These are phyloP conservation scores for Hedychridium roseum DNA, from an alignment of 2,888 invertebrate genomes.

Conservation along the genomic window DNA sequence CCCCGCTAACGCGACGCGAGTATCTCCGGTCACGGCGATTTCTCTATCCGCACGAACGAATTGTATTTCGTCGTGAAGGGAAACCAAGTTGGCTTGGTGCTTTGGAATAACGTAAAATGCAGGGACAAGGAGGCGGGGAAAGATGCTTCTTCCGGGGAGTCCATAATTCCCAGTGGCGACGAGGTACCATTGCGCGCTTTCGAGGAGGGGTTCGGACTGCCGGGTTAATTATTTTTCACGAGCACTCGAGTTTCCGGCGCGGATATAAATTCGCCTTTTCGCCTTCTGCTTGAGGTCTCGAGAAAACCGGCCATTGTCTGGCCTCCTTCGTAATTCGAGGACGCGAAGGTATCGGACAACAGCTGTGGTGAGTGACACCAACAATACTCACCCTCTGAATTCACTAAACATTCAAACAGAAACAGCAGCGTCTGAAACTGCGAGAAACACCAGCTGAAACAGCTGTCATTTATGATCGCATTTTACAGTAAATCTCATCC, in stretches of 20 bases:
- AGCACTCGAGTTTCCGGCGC: background rate
- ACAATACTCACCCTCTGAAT: no score
- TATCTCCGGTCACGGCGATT: slow-evolving; percentile 2
- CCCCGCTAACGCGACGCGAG: slow-evolving; percentile 9
- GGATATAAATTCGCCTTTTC: background rate
- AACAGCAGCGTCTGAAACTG: no score
- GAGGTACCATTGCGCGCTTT: no score
- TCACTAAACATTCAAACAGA: no score
- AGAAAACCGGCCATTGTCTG: no score
- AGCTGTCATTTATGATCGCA: no score
- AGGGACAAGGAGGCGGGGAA: background rate
- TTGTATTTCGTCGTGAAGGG: background rate
- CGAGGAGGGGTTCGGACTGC: background rate
- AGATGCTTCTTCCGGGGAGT: background rate
- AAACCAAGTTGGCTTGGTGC: background rate
- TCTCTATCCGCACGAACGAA: background rate
- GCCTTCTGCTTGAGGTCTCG: background rate
- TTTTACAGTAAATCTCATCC: no score
- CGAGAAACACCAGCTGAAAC: no score
- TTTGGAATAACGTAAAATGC: background rate
- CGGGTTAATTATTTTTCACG: background rate
- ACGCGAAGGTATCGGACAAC: background rate
- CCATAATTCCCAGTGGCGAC: background rate
- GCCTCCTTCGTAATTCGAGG: background rate
- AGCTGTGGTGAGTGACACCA: background rate